These are phyloP conservation scores for Solea senegalensis DNA, from an alignment of 2,113 vertebrate genomes.

Conservation along the genomic window DNA sequence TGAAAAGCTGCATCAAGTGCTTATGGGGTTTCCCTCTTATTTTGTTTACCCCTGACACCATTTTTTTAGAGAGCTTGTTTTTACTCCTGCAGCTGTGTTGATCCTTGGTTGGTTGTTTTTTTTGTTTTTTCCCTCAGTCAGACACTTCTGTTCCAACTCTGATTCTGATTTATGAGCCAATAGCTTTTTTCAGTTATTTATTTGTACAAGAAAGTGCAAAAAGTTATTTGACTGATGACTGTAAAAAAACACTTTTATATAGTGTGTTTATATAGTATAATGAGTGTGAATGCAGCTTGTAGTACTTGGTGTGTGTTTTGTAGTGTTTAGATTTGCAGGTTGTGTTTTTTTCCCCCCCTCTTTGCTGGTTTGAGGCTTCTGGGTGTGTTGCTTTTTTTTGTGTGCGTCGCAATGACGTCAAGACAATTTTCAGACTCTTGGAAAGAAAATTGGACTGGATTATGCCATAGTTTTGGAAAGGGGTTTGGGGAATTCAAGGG, in stretches of 20 bases:
- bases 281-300: constrained; percentile 24
- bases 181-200: not conserved
- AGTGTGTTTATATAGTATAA: constrained; percentile 20
- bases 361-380: constrained; percentile 21
- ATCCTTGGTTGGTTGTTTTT: constrained; percentile 4
- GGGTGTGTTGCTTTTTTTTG: constrained; percentile 40
- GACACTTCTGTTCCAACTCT: constrained; percentile 14
- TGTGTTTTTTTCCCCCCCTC: constrained; percentile 22
- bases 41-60: too few relatives aligned
- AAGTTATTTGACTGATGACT: not conserved
- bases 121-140: constrained; percentile 2
- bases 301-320: constrained; percentile 53
- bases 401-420: constrained; percentile 3
- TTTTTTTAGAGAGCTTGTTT: too few relatives aligned
- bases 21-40: too few relatives aligned
- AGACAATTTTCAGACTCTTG: constrained; percentile 55
- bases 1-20: too few relatives aligned
- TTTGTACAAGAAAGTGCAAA: not conserved
- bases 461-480: constrained; percentile 21
- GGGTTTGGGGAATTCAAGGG: not conserved
- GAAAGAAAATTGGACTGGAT: constrained; percentile 56
- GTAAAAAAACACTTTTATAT: not conserved
- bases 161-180: not conserved
- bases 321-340: constrained; percentile 36
- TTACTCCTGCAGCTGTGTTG: constrained; percentile 1